Evolutionary conservation across 2,888 invertebrate genomes (phyloP), one percentile per base, ranked within the genome.

Genomic region (Strigamia transsilvanica): DNA sequence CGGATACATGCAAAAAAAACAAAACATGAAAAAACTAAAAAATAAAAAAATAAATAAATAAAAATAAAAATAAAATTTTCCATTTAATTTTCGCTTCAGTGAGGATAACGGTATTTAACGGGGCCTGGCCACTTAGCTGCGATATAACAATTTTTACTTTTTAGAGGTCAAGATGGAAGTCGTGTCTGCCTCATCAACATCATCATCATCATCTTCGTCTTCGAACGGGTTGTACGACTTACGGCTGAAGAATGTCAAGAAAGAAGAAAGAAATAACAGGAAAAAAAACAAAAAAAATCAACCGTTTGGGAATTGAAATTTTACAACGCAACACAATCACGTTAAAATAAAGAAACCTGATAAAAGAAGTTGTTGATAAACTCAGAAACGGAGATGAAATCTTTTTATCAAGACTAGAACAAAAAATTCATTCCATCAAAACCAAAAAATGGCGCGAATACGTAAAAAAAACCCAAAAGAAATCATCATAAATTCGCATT

Each of bases 141-240:
- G 27, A 13, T 66, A n/a, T 21, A 21, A 34, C 15, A 15, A n/a
- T 42, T 38, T 79, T 79, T 79, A 79, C 79, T 89, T 88, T 84
- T 87, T 85, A 85, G 88, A 87, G 85, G 87, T 86, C 82, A 83
- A 79, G 23, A 46, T 88, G 82, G 86, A 88, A 82, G 86, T 86
- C 46, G 88, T 87, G 83, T 86, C 87, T 82, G 87, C 87, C 66
- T 88, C 87, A 84, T 82, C 82, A 9, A 83, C 84, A 82, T 85
- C 84, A 81, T 84, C 85, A 82, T 84, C 85, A 73, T 84, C 84
- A 32, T 84, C 84, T 13, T 83, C 84, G 32, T 85, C 85, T 82
- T 85, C 84, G 83, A 85, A 85, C 56, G 85, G 85, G 82, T 85
- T 84, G 83, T 84, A 84, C 80, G 85, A 79, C 61, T 83, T 83